Evolutionary conservation across 1,140 invertebrate genomes (phyloP).

Genomic region (Bombus huntii): DNA sequence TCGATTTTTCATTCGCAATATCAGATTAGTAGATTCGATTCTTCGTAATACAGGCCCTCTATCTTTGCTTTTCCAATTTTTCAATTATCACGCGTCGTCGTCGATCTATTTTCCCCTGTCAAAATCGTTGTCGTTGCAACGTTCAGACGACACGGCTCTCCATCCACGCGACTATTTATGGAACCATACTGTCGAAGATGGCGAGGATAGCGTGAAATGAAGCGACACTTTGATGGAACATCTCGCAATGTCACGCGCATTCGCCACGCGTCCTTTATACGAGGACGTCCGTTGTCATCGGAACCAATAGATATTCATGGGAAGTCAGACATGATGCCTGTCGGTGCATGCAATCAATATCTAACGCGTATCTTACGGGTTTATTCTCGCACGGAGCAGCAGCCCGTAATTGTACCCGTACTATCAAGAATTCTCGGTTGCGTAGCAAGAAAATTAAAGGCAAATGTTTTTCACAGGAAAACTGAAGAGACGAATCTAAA

Average conservation of each 20-base stretch:
- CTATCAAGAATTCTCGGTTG: background rate
- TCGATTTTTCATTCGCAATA: background rate
- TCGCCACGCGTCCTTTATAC: slow-evolving; percentile 37
- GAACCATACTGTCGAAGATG: slow-evolving; percentile 21
- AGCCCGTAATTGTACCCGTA: background rate
- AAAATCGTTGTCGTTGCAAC: background rate
- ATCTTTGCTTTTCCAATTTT: background rate
- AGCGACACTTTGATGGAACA: slow-evolving; percentile 39
- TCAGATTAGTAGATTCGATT: background rate
- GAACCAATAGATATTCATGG: slow-evolving; percentile 50
- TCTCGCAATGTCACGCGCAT: slow-evolving; percentile 43
- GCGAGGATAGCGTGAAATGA: slow-evolving; percentile 18
- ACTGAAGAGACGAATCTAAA: too few species aligned
- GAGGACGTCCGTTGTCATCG: slow-evolving; percentile 34
- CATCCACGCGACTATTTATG: slow-evolving; percentile 5
- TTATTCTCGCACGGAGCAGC: background rate
- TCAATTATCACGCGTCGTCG: background rate
- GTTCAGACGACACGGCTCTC: background rate
- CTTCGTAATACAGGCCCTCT: background rate
- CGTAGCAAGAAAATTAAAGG: background rate
- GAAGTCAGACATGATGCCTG: slow-evolving; percentile 37
- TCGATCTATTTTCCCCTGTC: background rate
- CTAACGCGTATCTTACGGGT: slow-evolving; percentile 23
- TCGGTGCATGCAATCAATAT: slow-evolving; percentile 33
- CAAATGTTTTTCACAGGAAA: background rate